Conservation (phyloP, 2,888 invertebrate genomes). For the Eupithecia tripunctaria region DNA sequence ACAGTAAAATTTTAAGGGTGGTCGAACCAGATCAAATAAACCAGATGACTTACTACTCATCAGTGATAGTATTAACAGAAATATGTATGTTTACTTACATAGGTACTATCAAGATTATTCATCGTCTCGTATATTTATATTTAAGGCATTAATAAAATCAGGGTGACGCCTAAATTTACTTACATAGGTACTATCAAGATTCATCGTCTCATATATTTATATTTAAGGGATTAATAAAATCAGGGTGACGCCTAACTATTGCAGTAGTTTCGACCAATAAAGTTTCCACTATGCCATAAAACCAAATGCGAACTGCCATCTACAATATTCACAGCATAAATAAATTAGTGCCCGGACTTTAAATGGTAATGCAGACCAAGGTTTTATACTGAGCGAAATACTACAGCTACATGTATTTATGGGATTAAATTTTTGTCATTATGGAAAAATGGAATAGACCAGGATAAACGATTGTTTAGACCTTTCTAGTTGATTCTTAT, state of each 20-base stretch:
- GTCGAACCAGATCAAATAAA: not conserved
- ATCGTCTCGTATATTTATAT: not conserved
- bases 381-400: slow-evolving; percentile 46
- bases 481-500: not conserved
- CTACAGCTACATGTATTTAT: slow-evolving; percentile 15
- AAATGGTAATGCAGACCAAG: slow-evolving; percentile 44
- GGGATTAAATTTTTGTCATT: not conserved
- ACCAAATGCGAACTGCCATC: slow-evolving; percentile 22
- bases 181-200: not conserved
- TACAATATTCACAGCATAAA: slow-evolving; percentile 34
- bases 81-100: not conserved
- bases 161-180: not conserved
- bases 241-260: not conserved
- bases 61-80: not conserved
- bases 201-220: not conserved
- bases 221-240: not conserved
- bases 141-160: not conserved
- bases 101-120: not conserved
- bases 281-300: slow-evolving; percentile 20
- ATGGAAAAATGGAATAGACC: not conserved
- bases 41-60: not conserved
- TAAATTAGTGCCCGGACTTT: slow-evolving; percentile 34
- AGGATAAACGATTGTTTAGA: no score
- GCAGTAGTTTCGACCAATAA: slow-evolving; percentile 15
- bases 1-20: not conserved